Conservation (phyloP, 2,113 vertebrate genomes). For the Larimichthys polyactis region DNA sequence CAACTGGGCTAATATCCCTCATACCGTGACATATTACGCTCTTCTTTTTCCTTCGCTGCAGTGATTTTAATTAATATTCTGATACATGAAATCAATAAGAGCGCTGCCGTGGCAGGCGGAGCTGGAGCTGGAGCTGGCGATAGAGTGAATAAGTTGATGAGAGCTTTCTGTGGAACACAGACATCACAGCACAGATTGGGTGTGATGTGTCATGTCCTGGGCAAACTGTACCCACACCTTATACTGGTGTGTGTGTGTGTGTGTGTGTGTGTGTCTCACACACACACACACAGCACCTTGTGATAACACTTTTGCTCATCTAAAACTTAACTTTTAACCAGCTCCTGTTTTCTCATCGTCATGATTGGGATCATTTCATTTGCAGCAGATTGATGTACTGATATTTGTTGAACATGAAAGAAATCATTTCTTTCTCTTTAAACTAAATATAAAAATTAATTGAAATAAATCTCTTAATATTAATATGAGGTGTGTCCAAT, state of each 20-base stretch:
- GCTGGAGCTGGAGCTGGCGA: slow-evolving; percentile 12
- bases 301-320: not conserved
- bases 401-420: not conserved
- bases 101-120: slow-evolving; percentile 14
- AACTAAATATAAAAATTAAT: not conserved
- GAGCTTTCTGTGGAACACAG: slow-evolving; percentile 38
- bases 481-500: too few relatives aligned
- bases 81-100: slow-evolving; percentile 59
- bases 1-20: slow-evolving; percentile 50
- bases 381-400: not conserved
- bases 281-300: slow-evolving; percentile 17
- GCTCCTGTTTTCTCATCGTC: not conserved
- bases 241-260: slow-evolving; percentile 29
- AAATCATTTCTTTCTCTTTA: not conserved
- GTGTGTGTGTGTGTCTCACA: slow-evolving; percentile 12
- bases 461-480: not conserved
- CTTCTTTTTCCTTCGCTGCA: not conserved
- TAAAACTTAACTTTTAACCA: slow-evolving; percentile 12
- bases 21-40: slow-evolving; percentile 29
- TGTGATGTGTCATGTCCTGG: slow-evolving; percentile 56
- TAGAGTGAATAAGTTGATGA: slow-evolving; percentile 49
- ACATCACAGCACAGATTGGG: slow-evolving; percentile 70
- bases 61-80: slow-evolving; percentile 55
- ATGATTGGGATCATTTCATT: not conserved
- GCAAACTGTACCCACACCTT: slow-evolving; percentile 64